phyloP scores from a whole-genome alignment of 2,888 invertebrate genomes.

The Lamellibrachia columna region DNA sequence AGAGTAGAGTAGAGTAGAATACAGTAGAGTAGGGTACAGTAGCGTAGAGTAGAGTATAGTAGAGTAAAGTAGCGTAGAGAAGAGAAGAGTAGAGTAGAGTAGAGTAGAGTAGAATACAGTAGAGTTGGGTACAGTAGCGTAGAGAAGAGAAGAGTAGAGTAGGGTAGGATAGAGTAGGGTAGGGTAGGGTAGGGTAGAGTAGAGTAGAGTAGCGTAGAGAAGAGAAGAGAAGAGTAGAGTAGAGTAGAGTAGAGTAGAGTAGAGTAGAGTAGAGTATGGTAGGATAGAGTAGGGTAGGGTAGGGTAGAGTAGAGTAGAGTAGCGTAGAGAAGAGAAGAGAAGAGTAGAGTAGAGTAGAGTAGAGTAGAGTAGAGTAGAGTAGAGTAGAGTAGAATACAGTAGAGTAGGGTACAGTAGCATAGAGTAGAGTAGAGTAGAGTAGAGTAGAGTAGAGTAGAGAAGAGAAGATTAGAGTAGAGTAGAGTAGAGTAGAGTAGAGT shows the following conservation, averaged over 20 bases:
- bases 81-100: conserved; percentile 17
- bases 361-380: conserved; percentile 19
- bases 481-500: too few species aligned
- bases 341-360: conserved; percentile 19
- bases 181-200: conserved; percentile 12
- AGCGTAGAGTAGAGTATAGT: too few species aligned
- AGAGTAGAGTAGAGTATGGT: conserved; percentile 19
- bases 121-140: too few species aligned
- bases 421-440: too few species aligned
- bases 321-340: too few species aligned
- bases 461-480: too few species aligned
- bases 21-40: too few species aligned
- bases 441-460: conserved; percentile 17
- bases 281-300: conserved; percentile 8
- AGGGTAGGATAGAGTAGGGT: conserved; percentile 3
- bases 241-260: conserved; percentile 19
- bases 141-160: conserved; percentile 13
- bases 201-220: too few species aligned
- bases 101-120: conserved; percentile 19
- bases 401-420: too few species aligned
- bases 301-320: conserved; percentile 16
- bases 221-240: conserved; percentile 13
- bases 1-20: too few species aligned
- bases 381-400: too few species aligned
- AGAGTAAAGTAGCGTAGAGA: too few species aligned